These are phyloP conservation scores for Cordilura impudica DNA, from an alignment of 2,888 invertebrate genomes.

Conservation along the genomic window DNA sequence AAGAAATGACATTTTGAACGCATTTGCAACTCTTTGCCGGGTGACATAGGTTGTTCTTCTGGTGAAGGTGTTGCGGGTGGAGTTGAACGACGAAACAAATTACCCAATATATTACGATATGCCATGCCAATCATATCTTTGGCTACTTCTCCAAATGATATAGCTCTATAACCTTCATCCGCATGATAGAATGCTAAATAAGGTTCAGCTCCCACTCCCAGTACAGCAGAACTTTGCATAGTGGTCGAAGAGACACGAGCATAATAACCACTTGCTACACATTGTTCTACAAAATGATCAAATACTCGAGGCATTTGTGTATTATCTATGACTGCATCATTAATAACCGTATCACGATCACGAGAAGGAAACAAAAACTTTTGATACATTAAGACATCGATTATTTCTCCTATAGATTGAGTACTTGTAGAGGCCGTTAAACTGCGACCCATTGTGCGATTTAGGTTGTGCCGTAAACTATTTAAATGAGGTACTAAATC, in stretches of 20 bases:
- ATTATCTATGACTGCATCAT: conserved; percentile 88
- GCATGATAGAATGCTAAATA: conserved; percentile 94
- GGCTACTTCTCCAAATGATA: conserved; percentile 93
- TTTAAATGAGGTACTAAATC: conserved; percentile 87
- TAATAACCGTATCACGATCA: conserved; percentile 84
- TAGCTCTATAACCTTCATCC: conserved; percentile 90
- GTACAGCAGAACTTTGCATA: conserved; percentile 86
- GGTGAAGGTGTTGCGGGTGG: conserved; percentile 76
- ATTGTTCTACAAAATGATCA: conserved; percentile 87
- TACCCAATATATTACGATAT: conserved; percentile 88
- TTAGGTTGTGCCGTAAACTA: conserved; percentile 87
- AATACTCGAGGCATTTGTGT: conserved; percentile 82
- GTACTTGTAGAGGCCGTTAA: conserved; percentile 7
- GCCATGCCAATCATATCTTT: conserved; percentile 86
- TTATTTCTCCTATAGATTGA: conserved; percentile 64
- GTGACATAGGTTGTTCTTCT: conserved; percentile 68
- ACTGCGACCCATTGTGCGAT: conserved; percentile 61
- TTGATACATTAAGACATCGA: conserved; percentile 82
- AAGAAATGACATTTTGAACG: conserved; percentile 88
- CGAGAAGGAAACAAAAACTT: conserved; percentile 90
- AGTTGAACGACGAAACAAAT: conserved; percentile 75
- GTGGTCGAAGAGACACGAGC: conserved; percentile 85
- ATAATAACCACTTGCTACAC: conserved; percentile 73
- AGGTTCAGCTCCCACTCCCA: conserved; percentile 89
- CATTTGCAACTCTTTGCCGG: conserved; percentile 81